Base-by-base conservation (phyloP, 2,113 vertebrate species). In the Cettia cetti region DNA sequence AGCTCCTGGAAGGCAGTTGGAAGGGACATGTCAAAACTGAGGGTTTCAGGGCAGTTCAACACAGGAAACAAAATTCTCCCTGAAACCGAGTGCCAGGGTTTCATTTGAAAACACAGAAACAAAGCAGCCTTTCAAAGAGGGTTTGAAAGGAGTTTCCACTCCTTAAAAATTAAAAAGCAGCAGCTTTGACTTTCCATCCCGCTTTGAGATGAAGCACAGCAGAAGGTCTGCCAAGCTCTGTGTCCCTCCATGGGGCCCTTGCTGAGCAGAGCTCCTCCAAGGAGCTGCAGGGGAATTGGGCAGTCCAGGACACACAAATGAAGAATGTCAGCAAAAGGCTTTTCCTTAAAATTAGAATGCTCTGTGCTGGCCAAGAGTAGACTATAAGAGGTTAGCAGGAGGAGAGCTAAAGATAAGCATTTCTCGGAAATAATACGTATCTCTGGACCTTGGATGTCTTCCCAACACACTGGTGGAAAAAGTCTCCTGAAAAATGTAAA, bases 121-220 rank as follows among this genome's bases (percentile, higher is more conserved):
- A 97, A 91, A 95, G 90, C 63, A 90, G 92, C 63, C 82, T 95
- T 95, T 95, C 84, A 95, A 66, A 75, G 44, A 54, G 35, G n/a
- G 63, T 88, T 86, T 93, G 92, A 93, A 95, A 93, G 64, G 64
- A 81, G 76, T 86, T 95, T 86, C 82, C 76, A 96, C 49, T 90
- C 56, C 68, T 86, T 86, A 81, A 92, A 94, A 93, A 86, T 54
- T 53, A 86, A 81, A 81, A 93, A 71, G 63, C 72, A 83, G 39
- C 57, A 86, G 86, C 68, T 86, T 93, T 90, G 90, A 95, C 79
- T 96, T 96, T 92, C 90, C 17, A 9, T 90, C 53, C 86, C 4
- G 4, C 68, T 90, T 91, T 0, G 5, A 86, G 77, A 71, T 1
- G 42, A 80, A 87, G 82, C 16, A 2, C 52, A 84, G 80, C 80